Conservation (phyloP, 1,140 invertebrate genomes). For the Phthorimaea operculella region DNA sequence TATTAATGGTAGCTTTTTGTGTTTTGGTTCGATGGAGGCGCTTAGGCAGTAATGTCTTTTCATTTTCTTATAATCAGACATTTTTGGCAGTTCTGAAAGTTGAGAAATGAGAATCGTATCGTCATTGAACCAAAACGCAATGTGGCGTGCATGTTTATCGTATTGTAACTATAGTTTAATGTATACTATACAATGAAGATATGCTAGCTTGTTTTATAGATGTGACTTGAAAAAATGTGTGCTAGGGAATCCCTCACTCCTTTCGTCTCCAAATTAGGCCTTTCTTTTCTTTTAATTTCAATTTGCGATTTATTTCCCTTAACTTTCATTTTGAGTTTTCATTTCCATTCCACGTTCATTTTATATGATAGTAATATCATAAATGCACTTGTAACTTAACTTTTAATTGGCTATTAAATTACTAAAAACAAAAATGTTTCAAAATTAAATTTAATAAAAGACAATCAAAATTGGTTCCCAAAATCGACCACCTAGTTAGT, state of each 20-base stretch:
- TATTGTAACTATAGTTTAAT: constrained; percentile 61
- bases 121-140: constrained; percentile 66
- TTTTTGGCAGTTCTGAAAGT: constrained; percentile 28
- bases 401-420: constrained; percentile 44
- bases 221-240: constrained; percentile 52
- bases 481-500: constrained; percentile 15
- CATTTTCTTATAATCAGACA: constrained; percentile 22
- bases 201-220: constrained; percentile 65
- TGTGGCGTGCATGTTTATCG: constrained; percentile 61
- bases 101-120: constrained; percentile 30
- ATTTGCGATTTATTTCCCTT: constrained; percentile 31
- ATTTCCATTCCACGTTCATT: constrained; percentile 21
- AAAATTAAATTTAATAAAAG: constrained; percentile 27
- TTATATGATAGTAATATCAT: constrained; percentile 11
- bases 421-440: constrained; percentile 11
- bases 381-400: constrained; percentile 17
- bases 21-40: constrained; percentile 61
- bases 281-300: constrained; percentile 29
- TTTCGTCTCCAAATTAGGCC: constrained; percentile 39
- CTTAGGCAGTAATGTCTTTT: constrained; percentile 25
- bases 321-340: constrained; percentile 23
- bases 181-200: constrained; percentile 46
- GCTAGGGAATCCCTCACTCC: constrained; percentile 53
- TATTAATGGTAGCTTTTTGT: constrained; percentile 67
- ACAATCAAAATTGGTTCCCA: constrained; percentile 26